These are phyloP conservation scores for Hippocampus mohnikei DNA, from an alignment of 2,113 vertebrate genomes.

Conservation along the genomic window DNA sequence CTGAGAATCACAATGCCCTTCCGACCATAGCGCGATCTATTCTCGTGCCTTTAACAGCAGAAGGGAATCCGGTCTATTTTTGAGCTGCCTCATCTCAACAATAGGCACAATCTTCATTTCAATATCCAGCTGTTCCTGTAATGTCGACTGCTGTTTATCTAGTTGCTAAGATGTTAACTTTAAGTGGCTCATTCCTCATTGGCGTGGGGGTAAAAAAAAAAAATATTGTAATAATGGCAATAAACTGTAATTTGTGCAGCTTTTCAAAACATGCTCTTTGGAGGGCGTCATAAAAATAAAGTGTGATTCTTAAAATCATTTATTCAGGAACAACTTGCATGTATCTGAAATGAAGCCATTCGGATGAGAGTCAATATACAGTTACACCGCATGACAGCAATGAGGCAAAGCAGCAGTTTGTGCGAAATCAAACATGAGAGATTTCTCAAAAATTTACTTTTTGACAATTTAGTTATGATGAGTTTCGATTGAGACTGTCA, in stretches of 20 bases:
- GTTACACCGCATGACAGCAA: neutral
- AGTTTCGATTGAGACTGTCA: too few species aligned
- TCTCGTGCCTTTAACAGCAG: slow-evolving; percentile 18
- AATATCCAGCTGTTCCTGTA: slow-evolving; percentile 24
- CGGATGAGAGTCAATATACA: neutral
- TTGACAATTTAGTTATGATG: too few species aligned
- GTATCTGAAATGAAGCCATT: slow-evolving; percentile 10
- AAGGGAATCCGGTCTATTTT: slow-evolving; percentile 11
- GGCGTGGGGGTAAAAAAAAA: slow-evolving; percentile 26
- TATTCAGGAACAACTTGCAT: slow-evolving; percentile 22
- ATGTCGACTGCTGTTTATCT: slow-evolving; percentile 37
- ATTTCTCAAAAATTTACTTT: neutral
- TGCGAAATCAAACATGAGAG: neutral
- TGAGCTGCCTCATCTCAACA: slow-evolving; percentile 14
- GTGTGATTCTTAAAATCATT: slow-evolving; percentile 34
- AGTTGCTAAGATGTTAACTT: slow-evolving; percentile 25
- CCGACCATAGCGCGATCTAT: slow-evolving; percentile 38
- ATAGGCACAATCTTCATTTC: slow-evolving; percentile 15
- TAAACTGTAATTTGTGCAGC: slow-evolving; percentile 38
- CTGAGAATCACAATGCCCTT: slow-evolving; percentile 14
- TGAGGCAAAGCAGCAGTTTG: neutral
- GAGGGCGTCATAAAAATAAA: slow-evolving; percentile 27
- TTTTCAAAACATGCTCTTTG: slow-evolving; percentile 33
- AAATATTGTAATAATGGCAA: slow-evolving; percentile 13
- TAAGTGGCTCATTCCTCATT: slow-evolving; percentile 34